Conservation (phyloP, 2,888 invertebrate genomes). For the Sphinx pinastri region DNA sequence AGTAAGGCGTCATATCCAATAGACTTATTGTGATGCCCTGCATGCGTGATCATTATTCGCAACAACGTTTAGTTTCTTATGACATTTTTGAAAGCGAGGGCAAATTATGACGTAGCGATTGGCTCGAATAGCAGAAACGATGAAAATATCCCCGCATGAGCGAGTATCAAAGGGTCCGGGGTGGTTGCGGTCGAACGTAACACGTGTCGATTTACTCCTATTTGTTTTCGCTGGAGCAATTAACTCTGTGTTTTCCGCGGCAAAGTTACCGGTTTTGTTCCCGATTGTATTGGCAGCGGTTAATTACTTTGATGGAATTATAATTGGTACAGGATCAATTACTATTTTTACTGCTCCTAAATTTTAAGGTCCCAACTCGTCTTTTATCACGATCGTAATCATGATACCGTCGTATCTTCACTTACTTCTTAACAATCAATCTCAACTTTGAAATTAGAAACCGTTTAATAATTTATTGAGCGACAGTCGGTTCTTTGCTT, state of each 20-base stretch:
- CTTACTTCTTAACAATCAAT: too few species aligned
- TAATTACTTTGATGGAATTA: background rate
- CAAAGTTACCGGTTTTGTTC: background rate
- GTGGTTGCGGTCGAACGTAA: constrained; percentile 6
- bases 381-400: too few species aligned
- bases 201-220: constrained; percentile 14
- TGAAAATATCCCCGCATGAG: constrained; percentile 14
- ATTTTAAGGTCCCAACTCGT: too few species aligned
- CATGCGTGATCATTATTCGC: background rate
- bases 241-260: constrained; percentile 12
- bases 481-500: too few species aligned
- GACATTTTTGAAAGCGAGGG: constrained; percentile 3
- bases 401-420: too few species aligned
- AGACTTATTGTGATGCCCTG: too few species aligned
- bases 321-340: background rate
- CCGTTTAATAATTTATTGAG: too few species aligned
- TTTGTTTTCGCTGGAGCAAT: constrained; percentile 17
- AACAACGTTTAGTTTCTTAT: background rate
- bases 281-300: background rate
- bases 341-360: too few species aligned
- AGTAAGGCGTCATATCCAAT: too few species aligned
- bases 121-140: constrained; percentile 8
- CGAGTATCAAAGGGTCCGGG: constrained; percentile 8
- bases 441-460: too few species aligned
- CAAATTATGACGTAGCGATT: background rate